Conservation (phyloP, 2,797 vertebrate genomes). For the Crypturellus tataupa region DNA sequence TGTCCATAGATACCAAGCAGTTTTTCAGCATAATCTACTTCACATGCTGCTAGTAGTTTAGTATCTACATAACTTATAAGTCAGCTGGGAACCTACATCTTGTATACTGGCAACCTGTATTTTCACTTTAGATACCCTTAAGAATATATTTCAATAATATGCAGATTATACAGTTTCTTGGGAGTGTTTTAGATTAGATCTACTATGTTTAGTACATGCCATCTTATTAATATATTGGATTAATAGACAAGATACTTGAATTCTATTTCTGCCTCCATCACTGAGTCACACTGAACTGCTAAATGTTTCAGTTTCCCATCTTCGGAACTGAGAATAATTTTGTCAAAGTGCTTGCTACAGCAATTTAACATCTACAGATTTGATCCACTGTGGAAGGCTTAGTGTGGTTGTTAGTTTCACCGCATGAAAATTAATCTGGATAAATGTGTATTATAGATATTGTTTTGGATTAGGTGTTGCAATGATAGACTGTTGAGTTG, state of each 20-base stretch:
- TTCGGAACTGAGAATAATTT: slow-evolving; percentile 4
- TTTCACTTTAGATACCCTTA: not conserved
- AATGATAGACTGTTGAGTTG: not conserved
- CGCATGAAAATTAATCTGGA: not conserved
- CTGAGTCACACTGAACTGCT: not conserved
- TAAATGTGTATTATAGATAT: not conserved
- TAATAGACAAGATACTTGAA: not conserved
- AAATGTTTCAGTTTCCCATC: not conserved
- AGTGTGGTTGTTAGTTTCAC: not conserved
- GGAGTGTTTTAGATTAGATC: not conserved
- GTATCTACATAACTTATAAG: not conserved
- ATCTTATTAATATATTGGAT: not conserved
- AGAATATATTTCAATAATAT: not conserved
- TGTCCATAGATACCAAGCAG: slow-evolving; percentile 12
- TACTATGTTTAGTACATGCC: not conserved
- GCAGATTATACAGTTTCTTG: not conserved
- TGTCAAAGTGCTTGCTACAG: not conserved
- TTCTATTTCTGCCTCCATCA: slow-evolving; percentile 4
- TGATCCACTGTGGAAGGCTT: not conserved
- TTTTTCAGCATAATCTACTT: slow-evolving; percentile 29
- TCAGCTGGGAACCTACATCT: not conserved
- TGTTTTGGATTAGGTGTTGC: not conserved
- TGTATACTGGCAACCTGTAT: not conserved
- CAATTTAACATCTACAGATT: not conserved
- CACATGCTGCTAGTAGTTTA: not conserved